A percentile compares a stretch with the other conserved stretches of the same genome.
These are phyloP conservation scores for Stegodyphus dumicola DNA, from an alignment of 1,140 invertebrate genomes.

Conservation along the genomic window DNA sequence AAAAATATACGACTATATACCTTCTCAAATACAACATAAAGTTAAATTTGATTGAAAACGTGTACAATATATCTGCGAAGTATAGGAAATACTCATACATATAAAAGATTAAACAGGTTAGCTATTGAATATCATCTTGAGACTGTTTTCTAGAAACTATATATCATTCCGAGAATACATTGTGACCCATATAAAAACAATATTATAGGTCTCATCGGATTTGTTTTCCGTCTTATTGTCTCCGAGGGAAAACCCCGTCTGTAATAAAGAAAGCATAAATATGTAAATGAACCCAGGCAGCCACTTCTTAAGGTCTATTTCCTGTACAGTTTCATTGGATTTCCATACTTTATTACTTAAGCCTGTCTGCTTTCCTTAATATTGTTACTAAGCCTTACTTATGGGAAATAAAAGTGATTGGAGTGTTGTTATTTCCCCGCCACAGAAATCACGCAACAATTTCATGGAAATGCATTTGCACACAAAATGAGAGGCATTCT, in stretches of 20 bases:
- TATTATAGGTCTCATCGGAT: no score
- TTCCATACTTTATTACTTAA: not conserved
- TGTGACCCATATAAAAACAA: no score
- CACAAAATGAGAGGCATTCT: not conserved
- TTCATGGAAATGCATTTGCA: conserved; percentile 4
- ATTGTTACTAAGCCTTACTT: not conserved
- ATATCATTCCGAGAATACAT: no score
- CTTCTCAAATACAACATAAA: no score
- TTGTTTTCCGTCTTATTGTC: conserved; percentile 14
- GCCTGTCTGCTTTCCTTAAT: not conserved
- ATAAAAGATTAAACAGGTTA: no score
- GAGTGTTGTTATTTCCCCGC: not conserved
- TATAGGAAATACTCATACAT: no score
- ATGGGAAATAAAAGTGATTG: not conserved
- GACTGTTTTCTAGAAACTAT: no score
- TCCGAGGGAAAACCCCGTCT: not conserved
- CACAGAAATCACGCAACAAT: not conserved
- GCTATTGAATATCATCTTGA: no score
- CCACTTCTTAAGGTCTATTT: not conserved
- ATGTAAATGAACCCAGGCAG: conserved; percentile 11
- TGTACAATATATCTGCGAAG: no score
- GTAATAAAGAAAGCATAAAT: not conserved
- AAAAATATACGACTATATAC: no score
- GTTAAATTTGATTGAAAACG: no score
- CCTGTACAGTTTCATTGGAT: not conserved